Base-by-base conservation (phyloP, 2,113 vertebrate genomes). In the Balaeniceps rex region DNA sequence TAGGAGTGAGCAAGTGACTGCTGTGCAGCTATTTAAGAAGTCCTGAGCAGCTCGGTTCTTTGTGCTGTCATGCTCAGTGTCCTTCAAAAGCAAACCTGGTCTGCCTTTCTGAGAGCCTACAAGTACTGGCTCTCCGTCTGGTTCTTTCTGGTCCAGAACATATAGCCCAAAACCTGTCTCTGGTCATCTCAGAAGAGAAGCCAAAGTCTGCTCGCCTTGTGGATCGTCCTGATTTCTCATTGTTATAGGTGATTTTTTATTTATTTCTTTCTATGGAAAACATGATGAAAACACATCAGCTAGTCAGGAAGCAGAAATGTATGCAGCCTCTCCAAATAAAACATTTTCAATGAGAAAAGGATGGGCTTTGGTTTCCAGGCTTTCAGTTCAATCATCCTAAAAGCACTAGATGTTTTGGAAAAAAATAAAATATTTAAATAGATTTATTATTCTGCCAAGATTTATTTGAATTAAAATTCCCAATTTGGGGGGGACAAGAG, bases 401-500 rank as follows among this genome's bases (percentile, higher is more conserved):
- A 93, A 74, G 29, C 64, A 51, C 38, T 74, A 28, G 18, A 40
- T 29, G 7, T 28, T 90, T 92, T 63, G 58, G 40, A 9, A 63
- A 79, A 64, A 85, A 51, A 11, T 8, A 17, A 21, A 87, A 14
- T 4, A 77, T 26, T 87, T 42, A 60, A 84, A 71, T 52, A 46
- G 44, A 58, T 81, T 25, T 46, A 60, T 83, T 94, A 51, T 71
- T 79, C 51, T 90, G 19, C 10, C 52, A 83, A 61, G 26, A 66
- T 81, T 65, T 77, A 63, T 74, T 90, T 83, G 40, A 89, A 85
- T 68, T 76, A 51, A 63, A 86, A 68, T 83, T 80, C 33, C 44
- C 29, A 64, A 1, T 79, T 34, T 28, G 5, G 5, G 3, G 7
- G 7, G 17, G 1, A 4, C 1, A 23, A 22, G n/a, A 57, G 10